phyloP scores from a whole-genome alignment of 2,797 vertebrate species.

The Silurus aristotelis region DNA sequence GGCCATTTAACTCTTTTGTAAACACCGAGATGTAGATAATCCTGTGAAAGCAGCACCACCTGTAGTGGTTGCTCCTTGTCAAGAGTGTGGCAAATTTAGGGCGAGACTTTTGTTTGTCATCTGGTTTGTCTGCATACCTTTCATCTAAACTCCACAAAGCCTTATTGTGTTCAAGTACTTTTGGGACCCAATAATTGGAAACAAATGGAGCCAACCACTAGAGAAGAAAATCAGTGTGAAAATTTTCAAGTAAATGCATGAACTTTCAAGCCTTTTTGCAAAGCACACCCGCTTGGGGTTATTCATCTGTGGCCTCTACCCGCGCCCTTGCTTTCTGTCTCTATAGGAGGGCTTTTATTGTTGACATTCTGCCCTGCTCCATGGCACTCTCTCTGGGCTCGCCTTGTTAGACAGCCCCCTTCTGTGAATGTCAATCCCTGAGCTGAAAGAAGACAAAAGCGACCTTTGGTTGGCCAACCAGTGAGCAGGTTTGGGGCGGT shows the following conservation, averaged over 20 bases:
- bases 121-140: conserved; percentile 40
- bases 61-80: conserved; percentile 41
- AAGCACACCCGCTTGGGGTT: conserved; percentile 8
- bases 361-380: conserved; percentile 58
- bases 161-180: conserved; percentile 50
- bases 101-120: conserved; percentile 38
- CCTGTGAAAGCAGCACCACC: conserved; percentile 23
- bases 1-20: conserved; percentile 48
- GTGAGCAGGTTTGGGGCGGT: conserved; percentile 62
- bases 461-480: conserved; percentile 73
- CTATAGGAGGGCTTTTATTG: conserved; percentile 37
- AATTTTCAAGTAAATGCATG: neutral
- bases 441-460: conserved; percentile 77
- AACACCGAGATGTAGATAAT: conserved; percentile 43
- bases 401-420: conserved; percentile 68
- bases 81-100: conserved; percentile 43
- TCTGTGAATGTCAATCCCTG: conserved; percentile 68
- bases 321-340: conserved; percentile 10
- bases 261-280: conserved; percentile 19
- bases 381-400: conserved; percentile 65
- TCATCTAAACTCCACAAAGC: conserved; percentile 56
- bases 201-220: conserved; percentile 53
- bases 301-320: conserved; percentile 24
- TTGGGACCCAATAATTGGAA: conserved; percentile 48
- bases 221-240: conserved; percentile 25